Conservation (phyloP, 2,888 invertebrate genomes). For the Acanthopleura granulata region DNA sequence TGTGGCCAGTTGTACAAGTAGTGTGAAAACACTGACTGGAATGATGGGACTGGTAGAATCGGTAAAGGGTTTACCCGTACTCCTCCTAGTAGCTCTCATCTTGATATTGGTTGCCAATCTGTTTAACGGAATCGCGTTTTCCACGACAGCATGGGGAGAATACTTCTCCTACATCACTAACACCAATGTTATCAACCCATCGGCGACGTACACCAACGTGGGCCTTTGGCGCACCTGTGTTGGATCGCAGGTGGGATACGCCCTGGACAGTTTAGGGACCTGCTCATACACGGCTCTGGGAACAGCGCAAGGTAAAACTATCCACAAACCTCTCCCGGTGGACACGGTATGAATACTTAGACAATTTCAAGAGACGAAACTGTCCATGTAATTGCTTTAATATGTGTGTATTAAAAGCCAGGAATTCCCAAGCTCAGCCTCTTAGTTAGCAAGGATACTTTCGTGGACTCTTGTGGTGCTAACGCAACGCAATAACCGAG, state of each 20-base stretch:
- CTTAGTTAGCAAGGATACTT: too few relatives aligned
- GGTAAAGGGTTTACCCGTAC: neutral
- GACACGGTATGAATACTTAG: too few relatives aligned
- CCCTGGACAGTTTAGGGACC: neutral
- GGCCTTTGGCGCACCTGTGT: neutral
- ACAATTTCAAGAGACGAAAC: too few relatives aligned
- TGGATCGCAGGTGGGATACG: neutral
- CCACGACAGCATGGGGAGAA: constrained; percentile 14
- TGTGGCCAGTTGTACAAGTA: too few relatives aligned
- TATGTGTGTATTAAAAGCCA: too few relatives aligned
- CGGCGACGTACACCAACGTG: neutral
- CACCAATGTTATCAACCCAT: neutral
- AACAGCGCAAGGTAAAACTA: neutral
- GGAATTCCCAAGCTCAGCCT: too few relatives aligned
- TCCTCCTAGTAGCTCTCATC: neutral
- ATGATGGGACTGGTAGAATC: neutral
- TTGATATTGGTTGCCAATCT: neutral
- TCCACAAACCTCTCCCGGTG: neutral
- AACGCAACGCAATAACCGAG: too few relatives aligned
- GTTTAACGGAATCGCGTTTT: neutral
- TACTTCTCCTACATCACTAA: neutral
- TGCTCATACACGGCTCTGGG: neutral
- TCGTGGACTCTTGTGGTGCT: too few relatives aligned
- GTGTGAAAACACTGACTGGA: too few relatives aligned
- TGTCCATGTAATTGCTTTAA: too few relatives aligned